A percentile compares a stretch with the other conserved stretches of the same genome.
These are phyloP conservation scores for Lingula anatina DNA, from an alignment of 2,888 invertebrate genomes.

Conservation along the genomic window DNA sequence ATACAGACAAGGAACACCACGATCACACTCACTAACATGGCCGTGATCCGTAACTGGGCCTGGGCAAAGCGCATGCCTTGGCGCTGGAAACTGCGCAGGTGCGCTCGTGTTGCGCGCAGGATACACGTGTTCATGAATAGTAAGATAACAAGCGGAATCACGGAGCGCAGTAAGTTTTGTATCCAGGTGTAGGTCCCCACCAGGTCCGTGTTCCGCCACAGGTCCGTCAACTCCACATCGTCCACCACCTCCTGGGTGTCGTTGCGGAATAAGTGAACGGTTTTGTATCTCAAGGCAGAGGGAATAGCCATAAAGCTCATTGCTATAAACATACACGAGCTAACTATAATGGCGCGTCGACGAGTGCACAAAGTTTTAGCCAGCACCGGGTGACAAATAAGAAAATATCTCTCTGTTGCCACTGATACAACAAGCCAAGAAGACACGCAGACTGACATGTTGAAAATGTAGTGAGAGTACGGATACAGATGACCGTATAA, in stretches of 20 bases:
- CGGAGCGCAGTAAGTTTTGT: constrained; percentile 39
- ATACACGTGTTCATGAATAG: constrained; percentile 41
- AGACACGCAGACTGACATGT: constrained; percentile 35
- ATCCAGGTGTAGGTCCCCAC: constrained; percentile 41
- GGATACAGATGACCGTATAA: constrained; percentile 36
- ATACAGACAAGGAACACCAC: constrained; percentile 48
- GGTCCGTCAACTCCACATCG: constrained; percentile 22
- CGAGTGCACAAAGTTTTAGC: constrained; percentile 29
- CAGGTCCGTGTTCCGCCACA: constrained; percentile 34
- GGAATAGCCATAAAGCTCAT: constrained; percentile 42
- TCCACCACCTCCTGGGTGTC: constrained; percentile 24
- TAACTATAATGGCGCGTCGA: constrained; percentile 29
- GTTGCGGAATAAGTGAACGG: constrained; percentile 20
- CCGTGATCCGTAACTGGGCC: constrained; percentile 47
- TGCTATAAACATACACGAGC: constrained; percentile 29
- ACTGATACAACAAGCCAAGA: constrained; percentile 46
- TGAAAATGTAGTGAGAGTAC: constrained; percentile 43
- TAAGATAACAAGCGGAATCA: constrained; percentile 45
- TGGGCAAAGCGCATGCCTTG: too few relatives aligned
- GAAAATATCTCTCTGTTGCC: constrained; percentile 40
- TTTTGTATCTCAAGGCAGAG: constrained; percentile 36
- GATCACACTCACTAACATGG: constrained; percentile 47
- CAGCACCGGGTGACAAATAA: constrained; percentile 37
- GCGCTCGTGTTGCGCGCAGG: constrained; percentile 32
- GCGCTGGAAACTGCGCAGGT: constrained; percentile 35